Evolutionary conservation across 2,797 vertebrate species (phyloP).

Genomic region (Periparus ater): DNA sequence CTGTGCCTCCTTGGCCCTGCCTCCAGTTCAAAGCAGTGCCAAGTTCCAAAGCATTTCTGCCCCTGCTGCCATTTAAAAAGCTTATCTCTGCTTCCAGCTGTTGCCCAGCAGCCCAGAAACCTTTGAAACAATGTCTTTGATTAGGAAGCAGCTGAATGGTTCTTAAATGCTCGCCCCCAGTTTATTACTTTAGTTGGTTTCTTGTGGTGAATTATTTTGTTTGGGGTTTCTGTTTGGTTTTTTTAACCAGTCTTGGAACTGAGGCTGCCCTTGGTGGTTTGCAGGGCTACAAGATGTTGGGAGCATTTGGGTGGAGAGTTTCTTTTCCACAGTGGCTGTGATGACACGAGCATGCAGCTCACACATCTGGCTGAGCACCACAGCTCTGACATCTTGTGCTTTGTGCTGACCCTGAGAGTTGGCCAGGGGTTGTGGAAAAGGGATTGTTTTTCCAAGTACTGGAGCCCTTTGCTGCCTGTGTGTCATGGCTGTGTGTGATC

Average conservation of each 20-base stretch:
- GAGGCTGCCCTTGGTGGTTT: background rate
- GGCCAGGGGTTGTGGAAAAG: background rate
- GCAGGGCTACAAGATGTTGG: fast-evolving
- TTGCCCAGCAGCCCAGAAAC: background rate
- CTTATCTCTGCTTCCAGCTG: background rate
- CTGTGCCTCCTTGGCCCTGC: fast-evolving
- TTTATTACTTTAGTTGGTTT: background rate
- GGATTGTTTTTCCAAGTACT: background rate
- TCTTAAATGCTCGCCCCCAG: background rate
- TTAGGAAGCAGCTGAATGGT: background rate
- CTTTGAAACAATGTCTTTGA: background rate
- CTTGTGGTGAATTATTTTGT: background rate
- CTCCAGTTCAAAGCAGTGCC: background rate
- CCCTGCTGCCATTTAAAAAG: background rate
- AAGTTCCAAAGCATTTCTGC: background rate
- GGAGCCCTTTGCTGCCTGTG: background rate
- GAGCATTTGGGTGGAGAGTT: background rate
- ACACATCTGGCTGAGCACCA: background rate
- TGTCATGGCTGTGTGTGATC: background rate
- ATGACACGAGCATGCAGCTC: background rate
- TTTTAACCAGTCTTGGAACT: background rate
- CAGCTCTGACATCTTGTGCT: background rate
- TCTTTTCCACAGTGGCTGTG: background rate
- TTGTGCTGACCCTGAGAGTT: background rate
- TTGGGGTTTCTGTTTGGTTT: background rate